Percentiles rank a stretch among this genome's conserved stretches.
phyloP scores from a whole-genome alignment of 1,140 invertebrate species.

The Onthophagus taurus region DNA sequence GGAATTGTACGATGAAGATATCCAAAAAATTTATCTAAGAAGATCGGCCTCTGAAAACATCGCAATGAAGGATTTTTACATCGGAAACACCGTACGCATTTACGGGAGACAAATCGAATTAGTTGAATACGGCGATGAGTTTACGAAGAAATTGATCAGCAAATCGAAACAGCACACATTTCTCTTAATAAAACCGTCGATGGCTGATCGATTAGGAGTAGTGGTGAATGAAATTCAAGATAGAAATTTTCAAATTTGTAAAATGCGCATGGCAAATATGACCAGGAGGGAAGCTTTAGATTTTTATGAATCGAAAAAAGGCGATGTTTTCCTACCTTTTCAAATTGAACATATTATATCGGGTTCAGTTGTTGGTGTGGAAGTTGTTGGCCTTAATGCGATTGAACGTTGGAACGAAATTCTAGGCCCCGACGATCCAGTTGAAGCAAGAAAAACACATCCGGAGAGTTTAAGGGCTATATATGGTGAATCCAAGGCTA shows the following conservation, averaged over 20 bases:
- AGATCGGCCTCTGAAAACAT: slow-evolving; percentile 50
- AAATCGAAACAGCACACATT: slow-evolving; percentile 48
- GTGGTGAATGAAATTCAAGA: slow-evolving; percentile 49
- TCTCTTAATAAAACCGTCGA: slow-evolving; percentile 56
- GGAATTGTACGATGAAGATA: slow-evolving; percentile 61
- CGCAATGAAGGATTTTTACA: slow-evolving; percentile 50
- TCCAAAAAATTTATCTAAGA: slow-evolving; percentile 53
- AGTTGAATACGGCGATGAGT: slow-evolving; percentile 53
- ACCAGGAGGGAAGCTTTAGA: slow-evolving; percentile 43
- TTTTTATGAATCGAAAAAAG: slow-evolving; percentile 47
- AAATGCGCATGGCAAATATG: slow-evolving; percentile 56
- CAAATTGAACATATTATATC: slow-evolving; percentile 50
- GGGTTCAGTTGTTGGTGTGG: slow-evolving; percentile 54
- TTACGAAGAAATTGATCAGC: slow-evolving; percentile 42
- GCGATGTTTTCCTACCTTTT: slow-evolving; percentile 28
- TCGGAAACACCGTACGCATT: slow-evolving; percentile 56
- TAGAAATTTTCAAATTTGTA: slow-evolving; percentile 42
- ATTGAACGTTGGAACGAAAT: slow-evolving; percentile 48
- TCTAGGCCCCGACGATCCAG: slow-evolving; percentile 58
- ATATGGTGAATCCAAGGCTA: slow-evolving; percentile 62
- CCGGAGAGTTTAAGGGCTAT: slow-evolving; percentile 56
- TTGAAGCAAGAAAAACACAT: slow-evolving; percentile 43
- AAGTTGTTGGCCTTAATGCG: slow-evolving; percentile 54
- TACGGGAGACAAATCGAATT: slow-evolving; percentile 58
- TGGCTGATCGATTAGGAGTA: slow-evolving; percentile 50